Conservation (phyloP, 2,797 vertebrate species). For the Rhynchonycteris naso region DNA sequence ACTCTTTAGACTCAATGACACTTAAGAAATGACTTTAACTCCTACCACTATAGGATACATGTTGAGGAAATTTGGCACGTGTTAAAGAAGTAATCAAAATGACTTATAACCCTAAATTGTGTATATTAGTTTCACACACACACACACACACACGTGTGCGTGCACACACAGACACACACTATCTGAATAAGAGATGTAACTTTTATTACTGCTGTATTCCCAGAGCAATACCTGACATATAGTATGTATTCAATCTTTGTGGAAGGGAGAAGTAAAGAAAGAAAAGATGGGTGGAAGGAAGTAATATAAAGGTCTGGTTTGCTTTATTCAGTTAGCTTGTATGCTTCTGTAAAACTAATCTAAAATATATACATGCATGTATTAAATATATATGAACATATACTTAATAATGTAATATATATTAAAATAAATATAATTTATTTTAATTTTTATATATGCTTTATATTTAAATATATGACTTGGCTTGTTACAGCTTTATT, state of each 20-base stretch:
- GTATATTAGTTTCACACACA: not conserved
- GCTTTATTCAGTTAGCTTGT: not conserved
- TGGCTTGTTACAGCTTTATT: not conserved
- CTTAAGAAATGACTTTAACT: not conserved
- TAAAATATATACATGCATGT: not conserved
- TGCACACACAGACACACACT: not conserved
- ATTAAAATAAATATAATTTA: not conserved
- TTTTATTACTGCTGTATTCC: not conserved
- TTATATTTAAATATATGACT: not conserved
- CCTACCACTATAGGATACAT: not conserved
- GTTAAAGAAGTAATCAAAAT: not conserved
- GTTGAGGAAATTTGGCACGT: not conserved
- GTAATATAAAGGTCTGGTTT: not conserved
- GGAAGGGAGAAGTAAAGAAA: not conserved
- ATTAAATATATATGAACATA: not conserved
- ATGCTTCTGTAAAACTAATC: conserved; percentile 3
- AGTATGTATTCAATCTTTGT: not conserved
- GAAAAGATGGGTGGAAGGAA: not conserved
- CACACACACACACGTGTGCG: not conserved
- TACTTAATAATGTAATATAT: not conserved
- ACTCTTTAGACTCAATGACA: not conserved
- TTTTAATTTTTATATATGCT: not conserved
- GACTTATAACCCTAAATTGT: not conserved
- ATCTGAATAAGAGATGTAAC: not conserved
- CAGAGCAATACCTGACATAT: not conserved